Percentiles rank a stretch among this genome's conserved stretches.
Conservation (phyloP, 2,888 invertebrate genomes). For the Neocrepidodera transversa region DNA sequence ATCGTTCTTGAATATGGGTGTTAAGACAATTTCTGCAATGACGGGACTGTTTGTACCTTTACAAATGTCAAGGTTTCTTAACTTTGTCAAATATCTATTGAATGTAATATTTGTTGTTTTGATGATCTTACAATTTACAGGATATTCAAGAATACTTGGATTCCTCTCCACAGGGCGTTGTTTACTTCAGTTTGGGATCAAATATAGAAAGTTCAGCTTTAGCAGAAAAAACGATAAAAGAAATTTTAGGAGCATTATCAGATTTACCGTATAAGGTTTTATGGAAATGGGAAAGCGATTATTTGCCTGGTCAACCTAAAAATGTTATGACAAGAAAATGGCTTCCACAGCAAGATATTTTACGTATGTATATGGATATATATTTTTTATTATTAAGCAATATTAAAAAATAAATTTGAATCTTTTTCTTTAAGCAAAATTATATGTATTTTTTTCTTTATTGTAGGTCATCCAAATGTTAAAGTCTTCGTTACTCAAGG, state of each 20-base stretch:
- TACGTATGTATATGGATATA: constrained; percentile 54
- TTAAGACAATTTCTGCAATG: too few relatives aligned
- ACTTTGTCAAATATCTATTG: too few relatives aligned
- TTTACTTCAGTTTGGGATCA: constrained; percentile 60
- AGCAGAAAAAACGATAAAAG: constrained; percentile 48
- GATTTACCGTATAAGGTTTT: constrained; percentile 58
- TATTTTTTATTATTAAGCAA: background rate
- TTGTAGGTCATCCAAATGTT: constrained; percentile 49
- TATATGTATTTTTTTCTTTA: too few relatives aligned
- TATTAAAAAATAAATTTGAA: too few relatives aligned
- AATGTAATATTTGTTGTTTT: too few relatives aligned
- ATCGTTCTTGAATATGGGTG: too few relatives aligned
- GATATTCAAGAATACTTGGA: constrained; percentile 55
- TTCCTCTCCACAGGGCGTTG: constrained; percentile 52
- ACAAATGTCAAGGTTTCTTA: too few relatives aligned
- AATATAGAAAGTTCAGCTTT: constrained; percentile 55
- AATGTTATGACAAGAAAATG: constrained; percentile 59
- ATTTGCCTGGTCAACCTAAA: constrained; percentile 48
- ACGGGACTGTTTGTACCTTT: too few relatives aligned
- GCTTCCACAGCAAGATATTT: constrained; percentile 61
- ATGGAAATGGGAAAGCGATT: constrained; percentile 60
- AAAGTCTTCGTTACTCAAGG: constrained; percentile 50
- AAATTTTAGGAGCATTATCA: constrained; percentile 54
- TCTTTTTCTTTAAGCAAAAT: too few relatives aligned
- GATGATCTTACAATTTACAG: too few relatives aligned